A percentile compares a stretch with the other conserved stretches of the same genome.
Evolutionary conservation across 2,113 vertebrate species (phyloP).

Genomic region (Fregata magnificens): DNA sequence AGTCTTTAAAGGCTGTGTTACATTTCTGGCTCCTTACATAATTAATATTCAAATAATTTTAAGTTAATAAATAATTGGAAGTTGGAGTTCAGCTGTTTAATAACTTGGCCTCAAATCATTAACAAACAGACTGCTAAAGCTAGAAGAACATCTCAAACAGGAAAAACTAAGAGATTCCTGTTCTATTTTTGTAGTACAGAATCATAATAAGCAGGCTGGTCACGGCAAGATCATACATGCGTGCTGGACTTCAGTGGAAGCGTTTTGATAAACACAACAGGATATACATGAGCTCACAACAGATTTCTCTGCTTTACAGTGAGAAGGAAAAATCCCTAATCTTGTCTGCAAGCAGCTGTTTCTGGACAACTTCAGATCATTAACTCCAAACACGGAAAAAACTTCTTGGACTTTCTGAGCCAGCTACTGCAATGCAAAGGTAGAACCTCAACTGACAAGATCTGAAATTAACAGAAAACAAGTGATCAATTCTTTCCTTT

Average conservation of each 20-base stretch:
- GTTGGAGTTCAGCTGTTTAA: neutral
- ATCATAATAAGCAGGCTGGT: neutral
- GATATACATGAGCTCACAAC: neutral
- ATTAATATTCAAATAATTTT: neutral
- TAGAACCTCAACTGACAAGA: neutral
- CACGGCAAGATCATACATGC: neutral
- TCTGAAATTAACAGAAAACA: neutral
- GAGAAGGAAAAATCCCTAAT: neutral
- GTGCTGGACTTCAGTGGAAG: neutral
- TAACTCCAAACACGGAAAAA: neutral
- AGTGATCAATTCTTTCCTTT: neutral
- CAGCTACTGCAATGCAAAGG: neutral
- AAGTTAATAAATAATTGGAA: neutral
- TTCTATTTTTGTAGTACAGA: neutral
- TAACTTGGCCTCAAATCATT: neutral
- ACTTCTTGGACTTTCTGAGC: neutral
- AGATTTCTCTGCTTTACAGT: neutral
- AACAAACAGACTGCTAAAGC: neutral
- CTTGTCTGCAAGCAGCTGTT: neutral
- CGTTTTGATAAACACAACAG: neutral
- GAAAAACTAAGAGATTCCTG: neutral
- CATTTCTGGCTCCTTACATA: neutral
- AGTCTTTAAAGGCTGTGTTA: neutral
- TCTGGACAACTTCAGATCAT: neutral
- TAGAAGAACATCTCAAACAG: rapidly evolving